phyloP scores from a whole-genome alignment of 1,140 invertebrate genomes.

The honey bee (Apis mellifera) region Amel_HAv3.1 CM009931.2:10166501-10167000 shows the following conservation, averaged over 20 bases:
- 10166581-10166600: constrained; percentile 13
- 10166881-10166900: not conserved
- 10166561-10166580: not conserved
- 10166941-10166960: no score
- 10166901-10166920: no score
- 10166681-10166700: constrained; percentile 15
- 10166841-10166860: not conserved
- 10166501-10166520: not conserved
- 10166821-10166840: not conserved
- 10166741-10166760: not conserved
- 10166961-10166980: no score
- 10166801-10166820: not conserved
- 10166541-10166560: not conserved
- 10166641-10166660: no score
- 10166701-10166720: not conserved
- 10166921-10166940: no score
- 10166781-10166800: constrained; percentile 9
- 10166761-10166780: not conserved
- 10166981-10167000: no score
- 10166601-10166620: no score
- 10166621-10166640: no score
- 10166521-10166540: not conserved
- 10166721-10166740: not conserved
- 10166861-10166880: not conserved
- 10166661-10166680: not conserved